Base-by-base conservation (phyloP, 2,888 invertebrate genomes). In the Drosophila sordidula region DNA sequence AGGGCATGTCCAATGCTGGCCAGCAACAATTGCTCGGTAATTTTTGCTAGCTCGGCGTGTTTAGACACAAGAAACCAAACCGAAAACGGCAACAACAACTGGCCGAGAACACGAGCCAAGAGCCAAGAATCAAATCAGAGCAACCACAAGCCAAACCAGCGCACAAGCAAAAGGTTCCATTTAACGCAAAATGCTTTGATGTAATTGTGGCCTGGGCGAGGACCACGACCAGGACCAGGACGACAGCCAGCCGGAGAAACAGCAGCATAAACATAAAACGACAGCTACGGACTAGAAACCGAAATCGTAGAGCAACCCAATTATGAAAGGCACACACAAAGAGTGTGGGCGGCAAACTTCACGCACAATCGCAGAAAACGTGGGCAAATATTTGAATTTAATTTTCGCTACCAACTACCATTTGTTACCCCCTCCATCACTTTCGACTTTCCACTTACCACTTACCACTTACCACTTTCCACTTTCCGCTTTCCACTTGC, bases 401-500 rank as follows among this genome's bases (percentile, higher is more conserved):
- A 87, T 87, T 85, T 86, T 84, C 69, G 51, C 69, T 29, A 29
- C 29, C 88, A 78, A 88, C 88, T 82, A 75, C 59, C 42, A 67
- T 55, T 75, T 65, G 46, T 38, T 32, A 61, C 56, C 14, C 26
- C 36, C 8, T n/a, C n/a, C n/a, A n/a, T n/a, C n/a, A n/a, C n/a
- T n/a, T n/a, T n/a, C n/a, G n/a, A n/a, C 32, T 25, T 25, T 9
- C 9, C 11, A 14, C 42, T 6, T 25, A 39, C 3, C 36, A 98
- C 32, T 25, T 25, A 6, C 9, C 11, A 14, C 42, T 6, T 25
- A 39, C 3, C 36, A 98, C 32, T 25, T 25, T 9, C 9, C 11
- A 14, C 42, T 6, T 25, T 44, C 3, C 36, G n/a, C 32, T 25
- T 25, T 9, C 9, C 11, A 14, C 42, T 6, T 25, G 39, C 3